These are phyloP conservation scores for Aurelia aurita complex sp. Pacific DNA, from an alignment of 30 jellyfish, hydroid and myxozoan species.

Conservation along the genomic window DNA sequence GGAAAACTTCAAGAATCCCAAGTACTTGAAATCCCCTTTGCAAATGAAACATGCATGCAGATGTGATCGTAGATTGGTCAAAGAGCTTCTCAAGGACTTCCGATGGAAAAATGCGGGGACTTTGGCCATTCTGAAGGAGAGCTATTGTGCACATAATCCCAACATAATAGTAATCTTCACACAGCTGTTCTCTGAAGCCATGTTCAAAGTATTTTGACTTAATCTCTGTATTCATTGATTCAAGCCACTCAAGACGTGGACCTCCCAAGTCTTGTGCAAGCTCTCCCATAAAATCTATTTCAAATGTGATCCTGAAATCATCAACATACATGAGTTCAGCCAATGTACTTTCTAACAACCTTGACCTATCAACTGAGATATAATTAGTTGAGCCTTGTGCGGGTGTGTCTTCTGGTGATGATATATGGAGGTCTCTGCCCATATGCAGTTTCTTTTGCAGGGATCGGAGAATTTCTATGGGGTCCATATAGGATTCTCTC, in stretches of 20 bases:
- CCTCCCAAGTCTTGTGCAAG: slow-evolving; percentile 36
- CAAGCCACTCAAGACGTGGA: slow-evolving; percentile 46
- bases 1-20: slow-evolving; percentile 24
- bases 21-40: slow-evolving; percentile 31
- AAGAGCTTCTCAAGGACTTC: too few relatives aligned
- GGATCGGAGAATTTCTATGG: slow-evolving; percentile 20
- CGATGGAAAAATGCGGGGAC: slow-evolving; percentile 20
- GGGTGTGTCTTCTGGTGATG: background rate
- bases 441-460: slow-evolving; percentile 15
- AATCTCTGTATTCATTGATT: slow-evolving; percentile 11
- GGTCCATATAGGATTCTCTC: slow-evolving; percentile 17
- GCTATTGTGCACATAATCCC: slow-evolving; percentile 32
- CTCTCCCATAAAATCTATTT: slow-evolving; percentile 50
- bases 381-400: slow-evolving; percentile 33
- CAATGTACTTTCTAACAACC: slow-evolving; percentile 16
- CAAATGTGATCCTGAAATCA: slow-evolving; percentile 30
- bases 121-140: slow-evolving; percentile 34
- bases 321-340: slow-evolving; percentile 25
- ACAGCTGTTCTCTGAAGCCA: slow-evolving; percentile 15
- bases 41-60: slow-evolving; percentile 18
- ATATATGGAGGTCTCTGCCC: slow-evolving; percentile 29
- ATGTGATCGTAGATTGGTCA: too few relatives aligned
- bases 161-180: slow-evolving; percentile 30
- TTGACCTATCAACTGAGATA: slow-evolving; percentile 20
- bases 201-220: slow-evolving; percentile 16